Evolutionary conservation across 2,113 vertebrate genomes (phyloP).

Genomic region (Microtus ochrogaster): DNA sequence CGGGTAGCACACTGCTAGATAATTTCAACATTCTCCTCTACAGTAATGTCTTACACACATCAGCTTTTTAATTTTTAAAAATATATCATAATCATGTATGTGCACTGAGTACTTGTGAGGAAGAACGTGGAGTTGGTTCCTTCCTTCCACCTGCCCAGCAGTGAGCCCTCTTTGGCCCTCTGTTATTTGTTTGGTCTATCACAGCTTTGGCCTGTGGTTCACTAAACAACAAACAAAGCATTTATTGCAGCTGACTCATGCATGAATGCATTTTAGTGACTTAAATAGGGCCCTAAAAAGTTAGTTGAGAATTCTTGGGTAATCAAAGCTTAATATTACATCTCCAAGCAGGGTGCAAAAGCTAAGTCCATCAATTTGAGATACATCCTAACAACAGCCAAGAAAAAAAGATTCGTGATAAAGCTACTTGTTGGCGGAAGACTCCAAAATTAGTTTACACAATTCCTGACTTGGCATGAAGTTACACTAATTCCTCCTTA

Average conservation of each 20-base stretch:
- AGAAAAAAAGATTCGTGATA: conserved; percentile 1
- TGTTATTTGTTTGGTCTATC: neutral
- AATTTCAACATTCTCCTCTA: neutral
- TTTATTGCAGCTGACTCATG: conserved; percentile 40
- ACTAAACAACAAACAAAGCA: conserved; percentile 35
- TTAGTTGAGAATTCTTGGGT: neutral
- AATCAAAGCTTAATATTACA: neutral
- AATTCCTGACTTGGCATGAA: neutral
- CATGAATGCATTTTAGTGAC: neutral
- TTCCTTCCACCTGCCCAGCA: too few species aligned
- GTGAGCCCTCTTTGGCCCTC: neutral
- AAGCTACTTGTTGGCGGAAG: neutral
- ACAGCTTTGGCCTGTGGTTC: conserved; percentile 25
- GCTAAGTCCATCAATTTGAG: neutral
- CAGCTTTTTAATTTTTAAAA: neutral
- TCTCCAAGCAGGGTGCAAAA: neutral
- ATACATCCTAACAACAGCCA: neutral
- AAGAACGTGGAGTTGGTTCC: neutral
- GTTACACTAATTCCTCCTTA: neutral
- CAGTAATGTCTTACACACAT: conserved; percentile 5
- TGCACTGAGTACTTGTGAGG: neutral
- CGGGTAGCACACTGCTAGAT: neutral
- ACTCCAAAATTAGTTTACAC: neutral
- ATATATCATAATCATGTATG: neutral
- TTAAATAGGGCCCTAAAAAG: conserved; percentile 42